A percentile compares a stretch with the other conserved stretches of the same genome.
Evolutionary conservation across 2,797 vertebrate genomes (phyloP).

Genomic region (Geotrypetes seraphini): DNA sequence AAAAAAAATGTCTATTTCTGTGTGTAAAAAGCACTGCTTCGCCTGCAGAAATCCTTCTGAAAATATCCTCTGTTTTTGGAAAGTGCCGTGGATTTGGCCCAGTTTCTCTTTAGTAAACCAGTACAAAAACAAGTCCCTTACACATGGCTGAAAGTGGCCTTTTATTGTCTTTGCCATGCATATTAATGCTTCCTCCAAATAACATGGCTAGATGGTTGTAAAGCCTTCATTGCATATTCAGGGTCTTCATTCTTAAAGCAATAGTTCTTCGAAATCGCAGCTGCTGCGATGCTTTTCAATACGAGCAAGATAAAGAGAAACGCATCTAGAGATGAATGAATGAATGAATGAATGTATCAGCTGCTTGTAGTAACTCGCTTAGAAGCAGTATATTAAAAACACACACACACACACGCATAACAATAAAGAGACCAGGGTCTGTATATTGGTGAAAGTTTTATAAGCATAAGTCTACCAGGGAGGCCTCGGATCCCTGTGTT

Average conservation of each 20-base stretch:
- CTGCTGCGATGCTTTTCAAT: slow-evolving; percentile 35
- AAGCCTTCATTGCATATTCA: slow-evolving; percentile 44
- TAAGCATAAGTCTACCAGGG: background rate
- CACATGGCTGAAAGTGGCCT: too few relatives aligned
- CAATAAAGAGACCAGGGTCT: slow-evolving; percentile 10
- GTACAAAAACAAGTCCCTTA: too few relatives aligned
- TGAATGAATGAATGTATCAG: slow-evolving; percentile 37
- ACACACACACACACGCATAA: slow-evolving; percentile 28
- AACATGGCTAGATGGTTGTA: too few relatives aligned
- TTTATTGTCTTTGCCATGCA: too few relatives aligned
- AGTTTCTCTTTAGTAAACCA: too few relatives aligned
- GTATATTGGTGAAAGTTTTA: slow-evolving; percentile 22
- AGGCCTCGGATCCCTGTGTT: slow-evolving; percentile 31
- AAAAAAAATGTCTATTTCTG: too few relatives aligned
- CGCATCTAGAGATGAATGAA: slow-evolving; percentile 34
- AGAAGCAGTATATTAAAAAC: slow-evolving; percentile 28
- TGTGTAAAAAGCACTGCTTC: too few relatives aligned
- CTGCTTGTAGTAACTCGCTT: slow-evolving; percentile 38
- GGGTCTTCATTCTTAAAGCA: slow-evolving; percentile 45
- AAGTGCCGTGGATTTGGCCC: too few relatives aligned
- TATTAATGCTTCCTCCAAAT: too few relatives aligned
- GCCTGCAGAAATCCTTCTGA: too few relatives aligned
- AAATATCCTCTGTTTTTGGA: too few relatives aligned
- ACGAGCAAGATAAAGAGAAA: slow-evolving; percentile 28
- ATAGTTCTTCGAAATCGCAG: slow-evolving; percentile 42